Conservation (phyloP, 2,797 vertebrate species). For the Ambastaia sidthimunki region DNA sequence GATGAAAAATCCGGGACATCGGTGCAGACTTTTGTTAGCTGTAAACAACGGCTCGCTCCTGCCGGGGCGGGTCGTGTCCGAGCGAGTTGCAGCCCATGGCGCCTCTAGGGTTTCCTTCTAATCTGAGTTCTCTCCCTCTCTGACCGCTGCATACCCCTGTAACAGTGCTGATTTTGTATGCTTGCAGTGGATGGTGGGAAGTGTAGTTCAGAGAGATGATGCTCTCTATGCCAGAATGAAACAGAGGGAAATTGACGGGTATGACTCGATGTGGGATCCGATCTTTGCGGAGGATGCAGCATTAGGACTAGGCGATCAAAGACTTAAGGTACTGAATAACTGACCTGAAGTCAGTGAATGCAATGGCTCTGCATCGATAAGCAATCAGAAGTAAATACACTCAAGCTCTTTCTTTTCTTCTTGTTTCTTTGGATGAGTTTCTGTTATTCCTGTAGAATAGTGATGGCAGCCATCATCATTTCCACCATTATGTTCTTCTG, state of each 20-base stretch:
- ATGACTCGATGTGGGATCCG: slow-evolving; percentile 88
- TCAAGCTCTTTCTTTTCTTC: slow-evolving; percentile 77
- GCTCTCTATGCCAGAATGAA: slow-evolving; percentile 89
- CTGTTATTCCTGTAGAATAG: slow-evolving; percentile 68
- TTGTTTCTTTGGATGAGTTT: slow-evolving; percentile 68
- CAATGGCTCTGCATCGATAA: slow-evolving; percentile 82
- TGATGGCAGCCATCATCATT: slow-evolving; percentile 81
- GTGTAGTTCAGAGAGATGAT: slow-evolving; percentile 89
- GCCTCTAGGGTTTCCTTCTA: slow-evolving; percentile 70
- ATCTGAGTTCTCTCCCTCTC: slow-evolving; percentile 62
- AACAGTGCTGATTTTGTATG: slow-evolving; percentile 87
- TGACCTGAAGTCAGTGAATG: slow-evolving; percentile 73
- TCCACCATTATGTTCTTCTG: slow-evolving; percentile 81
- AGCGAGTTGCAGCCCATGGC: slow-evolving; percentile 64
- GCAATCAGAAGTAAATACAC: slow-evolving; percentile 79
- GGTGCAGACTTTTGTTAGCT: slow-evolving; percentile 50
- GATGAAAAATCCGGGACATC: slow-evolving; percentile 30
- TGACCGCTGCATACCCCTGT: slow-evolving; percentile 80
- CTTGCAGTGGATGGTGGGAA: slow-evolving; percentile 89
- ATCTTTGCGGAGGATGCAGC: slow-evolving; percentile 87
- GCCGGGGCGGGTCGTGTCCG: slow-evolving; percentile 64
- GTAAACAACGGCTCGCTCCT: slow-evolving; percentile 67
- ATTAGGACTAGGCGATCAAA: slow-evolving; percentile 66
- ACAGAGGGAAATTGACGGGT: slow-evolving; percentile 89
- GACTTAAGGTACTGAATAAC: slow-evolving; percentile 86